These are phyloP conservation scores for Boleophthalmus pectinirostris DNA, from an alignment of 2,113 vertebrate genomes.

Conservation along the genomic window DNA sequence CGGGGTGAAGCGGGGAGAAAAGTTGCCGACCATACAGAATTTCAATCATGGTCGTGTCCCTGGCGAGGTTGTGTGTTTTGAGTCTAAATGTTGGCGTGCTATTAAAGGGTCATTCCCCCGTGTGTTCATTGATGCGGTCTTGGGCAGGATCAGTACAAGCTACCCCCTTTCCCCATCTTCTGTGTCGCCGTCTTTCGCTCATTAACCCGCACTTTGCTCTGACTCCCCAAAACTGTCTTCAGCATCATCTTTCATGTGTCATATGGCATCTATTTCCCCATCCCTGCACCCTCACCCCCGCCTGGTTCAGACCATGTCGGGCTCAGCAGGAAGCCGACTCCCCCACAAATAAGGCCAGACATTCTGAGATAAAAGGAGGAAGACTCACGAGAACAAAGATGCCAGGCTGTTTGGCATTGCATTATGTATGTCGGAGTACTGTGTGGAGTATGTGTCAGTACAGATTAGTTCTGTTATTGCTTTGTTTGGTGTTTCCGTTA, in stretches of 20 bases:
- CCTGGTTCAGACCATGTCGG: slow-evolving; percentile 41
- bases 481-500: not conserved
- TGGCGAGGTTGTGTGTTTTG: slow-evolving; percentile 32
- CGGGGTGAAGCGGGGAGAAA: slow-evolving; percentile 21
- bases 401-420: slow-evolving; percentile 1
- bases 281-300: slow-evolving; percentile 18
- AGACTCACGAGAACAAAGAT: slow-evolving; percentile 52
- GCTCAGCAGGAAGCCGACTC: slow-evolving; percentile 47
- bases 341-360: slow-evolving; percentile 59
- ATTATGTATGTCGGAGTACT: not conserved
- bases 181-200: slow-evolving; percentile 32
- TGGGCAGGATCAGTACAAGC: slow-evolving; percentile 36
- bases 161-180: slow-evolving; percentile 13
- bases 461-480: not conserved
- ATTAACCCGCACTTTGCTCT: slow-evolving; percentile 52
- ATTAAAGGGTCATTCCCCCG: slow-evolving; percentile 68
- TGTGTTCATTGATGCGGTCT: slow-evolving; percentile 51
- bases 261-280: slow-evolving; percentile 28
- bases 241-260: slow-evolving; percentile 46
- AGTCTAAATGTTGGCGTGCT: slow-evolving; percentile 62
- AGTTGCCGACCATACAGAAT: slow-evolving; percentile 67
- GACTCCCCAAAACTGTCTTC: slow-evolving; percentile 23
- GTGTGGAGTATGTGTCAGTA: not conserved
- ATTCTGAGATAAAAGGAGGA: slow-evolving; percentile 57
- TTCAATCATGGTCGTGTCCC: slow-evolving; percentile 53